Conservation (phyloP, 2,888 invertebrate species). For the Leistus spinibarbis region DNA sequence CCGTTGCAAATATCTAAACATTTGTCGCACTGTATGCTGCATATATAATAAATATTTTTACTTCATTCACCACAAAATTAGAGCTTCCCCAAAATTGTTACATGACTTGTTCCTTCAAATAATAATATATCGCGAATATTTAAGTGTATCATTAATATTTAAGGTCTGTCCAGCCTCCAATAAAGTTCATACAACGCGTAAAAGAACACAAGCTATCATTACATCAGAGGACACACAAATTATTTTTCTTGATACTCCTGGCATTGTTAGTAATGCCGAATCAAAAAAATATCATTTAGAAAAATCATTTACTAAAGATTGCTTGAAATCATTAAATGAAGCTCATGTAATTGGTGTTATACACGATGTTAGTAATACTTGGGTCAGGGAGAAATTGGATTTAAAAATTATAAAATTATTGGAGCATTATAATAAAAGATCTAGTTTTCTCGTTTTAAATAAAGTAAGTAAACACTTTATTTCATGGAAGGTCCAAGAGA, state of each 20-base stretch:
- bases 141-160: constrained; percentile 42
- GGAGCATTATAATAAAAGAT: constrained; percentile 63
- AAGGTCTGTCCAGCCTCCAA: constrained; percentile 89
- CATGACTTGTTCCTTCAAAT: too few species aligned
- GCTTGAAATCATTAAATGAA: constrained; percentile 64
- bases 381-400: constrained; percentile 72
- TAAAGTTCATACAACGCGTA: constrained; percentile 90
- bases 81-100: too few species aligned
- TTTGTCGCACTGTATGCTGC: too few species aligned
- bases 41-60: too few species aligned
- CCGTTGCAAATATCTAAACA: not conserved
- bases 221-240: constrained; percentile 82
- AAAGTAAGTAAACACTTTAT: constrained; percentile 67
- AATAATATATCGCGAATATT: not conserved
- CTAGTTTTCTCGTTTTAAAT: constrained; percentile 84
- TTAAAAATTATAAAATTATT: constrained; percentile 72
- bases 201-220: constrained; percentile 73
- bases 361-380: constrained; percentile 79
- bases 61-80: too few species aligned
- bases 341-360: constrained; percentile 85
- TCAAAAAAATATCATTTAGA: constrained; percentile 67
- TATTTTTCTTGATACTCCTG: constrained; percentile 93
- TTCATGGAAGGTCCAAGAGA: too few species aligned
- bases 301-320: constrained; percentile 65
- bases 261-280: constrained; percentile 75